Evolutionary conservation across 2,113 vertebrate genomes (phyloP), one percentile per base, ranked within the genome.

Genomic region (Sialia sialis): DNA sequence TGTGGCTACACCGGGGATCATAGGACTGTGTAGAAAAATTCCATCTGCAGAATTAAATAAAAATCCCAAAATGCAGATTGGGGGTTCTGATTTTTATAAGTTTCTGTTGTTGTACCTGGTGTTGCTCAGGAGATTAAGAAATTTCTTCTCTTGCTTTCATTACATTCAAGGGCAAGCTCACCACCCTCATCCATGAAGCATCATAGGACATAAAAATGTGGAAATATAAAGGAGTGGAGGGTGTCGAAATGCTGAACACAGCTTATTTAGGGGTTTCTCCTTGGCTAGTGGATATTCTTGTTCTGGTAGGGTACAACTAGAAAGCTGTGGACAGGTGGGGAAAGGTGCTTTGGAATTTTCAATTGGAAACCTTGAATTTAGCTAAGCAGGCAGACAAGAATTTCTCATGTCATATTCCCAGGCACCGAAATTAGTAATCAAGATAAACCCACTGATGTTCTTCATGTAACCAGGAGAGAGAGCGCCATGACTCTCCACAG

Each of bases 1-100:
- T 0, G 1, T 67, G 15, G 22, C 2, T 86, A 29, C 13, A 12
- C 3, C 34, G 34, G n/a, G 11, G 6, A 44, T 22, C 22, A 11
- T 13, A 20, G 41, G 12, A 9, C 7, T 51, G 1, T 34, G 32
- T 1, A 11, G 56, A 48, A 54, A 7, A 2, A 48, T 44, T 34
- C 6, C 20, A 34, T 44, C 49, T 84, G 23, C 23, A 56, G 52
- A 59, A 72, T 13, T 13, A 68, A 64, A 63, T 60, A n/a, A 82
- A 36, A 29, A 49, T 7, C 3, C 5, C 5, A 43, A 72, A 82
- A 67, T 51, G 23, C 10, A 59, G 32, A 13, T 3, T 49, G 7
- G 4, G 21, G 16, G 12, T 39, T 82, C 29, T 84, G n/a, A 32
- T 36, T 72, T 72, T 75, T 78, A 9, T 25, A 26, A 72, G 8